Evolutionary conservation across 2,888 invertebrate species (phyloP), one percentile per base, ranked within the genome.

Genomic region (Limnephilus rhombicus): DNA sequence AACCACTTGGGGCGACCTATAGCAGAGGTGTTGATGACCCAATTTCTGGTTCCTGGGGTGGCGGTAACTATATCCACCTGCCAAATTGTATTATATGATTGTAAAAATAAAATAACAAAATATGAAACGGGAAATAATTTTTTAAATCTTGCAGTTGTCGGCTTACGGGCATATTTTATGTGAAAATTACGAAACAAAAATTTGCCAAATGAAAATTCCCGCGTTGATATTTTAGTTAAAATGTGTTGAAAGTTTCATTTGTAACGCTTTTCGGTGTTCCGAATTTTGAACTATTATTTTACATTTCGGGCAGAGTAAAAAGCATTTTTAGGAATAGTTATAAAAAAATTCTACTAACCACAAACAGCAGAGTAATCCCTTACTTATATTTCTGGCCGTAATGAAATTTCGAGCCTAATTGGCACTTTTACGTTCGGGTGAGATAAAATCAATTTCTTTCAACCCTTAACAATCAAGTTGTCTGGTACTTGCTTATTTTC

Each of bases 401-500:
- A 68, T 68, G 68, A 68, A 68, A 68, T 68, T 68, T 83, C 41
- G 83, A 83, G 83, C 83, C 37, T 34, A 24, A 83, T 83, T 83
- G 83, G 37, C 34, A 83, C 41, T 83, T 83, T 83, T 83, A 83
- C 41, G 34, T 83, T 37, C 83, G 24, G 83, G 37, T 34, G 83
- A 37, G 37, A 83, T 83, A 41, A 83, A 83, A 83, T 83, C 83
- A 83, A 83, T 83, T 83, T 83, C 83, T 37, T 41, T 83, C 37
- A 83, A 83, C 83, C 83, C 41, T 83, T 83, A 83, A 83, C 37
- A 83, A 83, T 83, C 83, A 37, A 83, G 83, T 83, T 83, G 83
- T 83, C 83, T 37, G 83, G 34, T 83, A 83, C 83, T 83, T 83
- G 82, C 82, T 83, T 83, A 83, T 83, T 83, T 83, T 83, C 82